Base-by-base conservation (phyloP, 37 sponge, comb jelly and placozoan species). In the Oopsacas minuta region DNA sequence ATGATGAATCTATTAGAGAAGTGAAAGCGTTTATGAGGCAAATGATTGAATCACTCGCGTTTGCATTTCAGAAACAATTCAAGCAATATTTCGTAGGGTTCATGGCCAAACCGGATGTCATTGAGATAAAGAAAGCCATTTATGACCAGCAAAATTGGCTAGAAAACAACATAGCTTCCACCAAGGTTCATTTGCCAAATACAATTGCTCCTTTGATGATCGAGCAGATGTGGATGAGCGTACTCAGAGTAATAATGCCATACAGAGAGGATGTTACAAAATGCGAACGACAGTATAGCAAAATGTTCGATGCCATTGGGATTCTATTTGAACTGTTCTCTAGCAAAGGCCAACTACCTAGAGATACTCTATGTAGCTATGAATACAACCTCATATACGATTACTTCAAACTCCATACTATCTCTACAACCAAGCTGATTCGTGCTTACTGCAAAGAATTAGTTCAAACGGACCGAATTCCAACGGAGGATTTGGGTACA, bases 81-180 rank as follows among this genome's bases (percentile, higher is more conserved):
- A 61, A 61, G 75, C 32, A 61, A 61, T 61, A 61, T 61, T 61
- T 61, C 30, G 75, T 61, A 61, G 75, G 75, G 22, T 61, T 61
- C 75, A 61, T 61, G 75, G 75, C 75, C 28, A 61, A 61, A 61
- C 75, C 75, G 28, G 75, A 61, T 10, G 28, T 61, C 75, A 61
- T 61, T 12, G 75, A 61, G 28, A 12, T 61, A 3, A 61, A 61
- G 30, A 61, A 61, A n/a, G 75, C 75, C 20, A 61, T 61, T 12
- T 61, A 61, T n/a, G 75, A 61, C 75, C 75, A 32, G 20, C 3
- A 61, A n/a, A 61, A 20, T n/a, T 61, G 75, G 75, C 75, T 61
- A 3, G 75, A 61, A n/a, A 7, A 3, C 32, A 61, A 61, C 30
- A 61, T 61, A 20, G 75, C 7, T 32, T 61, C 75, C 1, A 25